Conservation (phyloP, 2,113 vertebrate genomes). For the Bos taurus region DNA sequence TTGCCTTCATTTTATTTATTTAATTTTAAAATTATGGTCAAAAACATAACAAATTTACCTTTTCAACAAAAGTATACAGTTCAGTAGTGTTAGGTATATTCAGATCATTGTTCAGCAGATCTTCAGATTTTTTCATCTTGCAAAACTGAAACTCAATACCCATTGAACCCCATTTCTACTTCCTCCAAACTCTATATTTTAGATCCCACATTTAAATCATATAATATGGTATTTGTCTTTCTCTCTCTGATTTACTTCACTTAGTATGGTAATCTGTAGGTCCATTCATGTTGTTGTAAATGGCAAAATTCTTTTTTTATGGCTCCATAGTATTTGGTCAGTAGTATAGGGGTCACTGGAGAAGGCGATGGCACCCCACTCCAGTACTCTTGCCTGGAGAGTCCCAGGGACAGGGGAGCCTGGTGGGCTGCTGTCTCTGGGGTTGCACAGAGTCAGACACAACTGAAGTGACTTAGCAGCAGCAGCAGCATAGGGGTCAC, state of each 20-base stretch:
- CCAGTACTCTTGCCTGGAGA: no score
- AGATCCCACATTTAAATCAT: accelerated
- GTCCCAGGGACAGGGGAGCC: no score
- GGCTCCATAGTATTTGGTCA: neutral
- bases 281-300: neutral
- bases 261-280: neutral
- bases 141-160: neutral
- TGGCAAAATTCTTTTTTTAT: neutral
- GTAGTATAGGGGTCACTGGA: neutral
- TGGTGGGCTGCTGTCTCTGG: no score
- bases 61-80: neutral
- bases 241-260: neutral
- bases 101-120: neutral
- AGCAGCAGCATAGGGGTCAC: neutral
- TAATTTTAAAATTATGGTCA: neutral
- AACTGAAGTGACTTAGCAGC: no score
- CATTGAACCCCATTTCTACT: neutral
- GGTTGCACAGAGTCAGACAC: no score
- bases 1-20: neutral
- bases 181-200: neutral
- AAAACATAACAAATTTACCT: neutral
- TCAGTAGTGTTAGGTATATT: neutral
- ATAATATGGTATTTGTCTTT: neutral
- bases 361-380: no score
- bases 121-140: neutral